phyloP scores from a whole-genome alignment of 2,113 vertebrate genomes.

The Xiphophorus hellerii region DNA sequence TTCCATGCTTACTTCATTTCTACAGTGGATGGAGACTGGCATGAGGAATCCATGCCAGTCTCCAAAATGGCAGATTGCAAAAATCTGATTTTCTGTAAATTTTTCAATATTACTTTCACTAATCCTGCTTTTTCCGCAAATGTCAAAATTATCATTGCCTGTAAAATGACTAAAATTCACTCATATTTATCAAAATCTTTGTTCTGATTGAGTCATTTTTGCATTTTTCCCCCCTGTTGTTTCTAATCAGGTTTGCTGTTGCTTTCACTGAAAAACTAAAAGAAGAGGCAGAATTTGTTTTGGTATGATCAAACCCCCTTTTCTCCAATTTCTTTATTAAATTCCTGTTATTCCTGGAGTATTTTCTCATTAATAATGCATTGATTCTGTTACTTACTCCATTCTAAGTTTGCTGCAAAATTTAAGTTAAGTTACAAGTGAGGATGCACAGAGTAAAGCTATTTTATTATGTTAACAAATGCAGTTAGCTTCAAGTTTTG shows the following conservation, averaged over 20 bases:
- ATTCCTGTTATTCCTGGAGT: neutral
- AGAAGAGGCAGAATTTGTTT: constrained; percentile 79
- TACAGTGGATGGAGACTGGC: neutral
- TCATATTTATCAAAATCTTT: constrained; percentile 13
- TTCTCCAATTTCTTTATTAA: neutral
- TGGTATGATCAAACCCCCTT: constrained; percentile 81
- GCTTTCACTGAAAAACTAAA: constrained; percentile 89
- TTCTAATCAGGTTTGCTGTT: constrained; percentile 87
- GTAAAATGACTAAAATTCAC: constrained; percentile 12
- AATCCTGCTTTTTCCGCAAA: constrained; percentile 10
- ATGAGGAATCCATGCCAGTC: neutral
- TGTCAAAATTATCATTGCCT: constrained; percentile 34
- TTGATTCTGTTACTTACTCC: no score
- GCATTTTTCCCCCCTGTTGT: constrained; percentile 31
- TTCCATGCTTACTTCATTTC: neutral
- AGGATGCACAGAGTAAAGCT: neutral
- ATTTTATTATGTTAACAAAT: neutral
- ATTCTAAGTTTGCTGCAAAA: neutral
- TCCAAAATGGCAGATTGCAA: neutral
- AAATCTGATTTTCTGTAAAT: neutral
- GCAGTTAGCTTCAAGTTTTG: neutral
- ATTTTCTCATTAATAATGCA: neutral
- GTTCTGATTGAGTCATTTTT: constrained; percentile 14
- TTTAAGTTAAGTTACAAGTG: neutral
- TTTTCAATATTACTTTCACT: constrained; percentile 23